Base-by-base conservation (phyloP, 2,888 invertebrate species). In the Apoderus coryli region DNA sequence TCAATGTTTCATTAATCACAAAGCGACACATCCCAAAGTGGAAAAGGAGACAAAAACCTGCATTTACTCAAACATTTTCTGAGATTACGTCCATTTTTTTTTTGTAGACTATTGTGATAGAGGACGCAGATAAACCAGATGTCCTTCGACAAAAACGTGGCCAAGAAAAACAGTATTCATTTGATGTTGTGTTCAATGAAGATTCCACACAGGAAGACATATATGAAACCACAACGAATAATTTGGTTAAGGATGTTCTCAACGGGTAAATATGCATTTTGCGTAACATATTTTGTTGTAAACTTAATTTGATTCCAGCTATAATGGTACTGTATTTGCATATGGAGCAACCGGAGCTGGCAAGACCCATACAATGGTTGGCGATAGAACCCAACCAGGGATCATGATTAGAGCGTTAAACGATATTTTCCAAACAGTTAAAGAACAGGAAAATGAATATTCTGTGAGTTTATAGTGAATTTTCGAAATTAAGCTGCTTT, bases 271-370 rank as follows among this genome's bases (percentile, higher is more conserved):
- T 19, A 7, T 19, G n/a, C 19, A 19, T 19, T n/a, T n/a, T n/a
- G n/a, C n/a, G 19, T 19, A 7, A 19, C 19, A 19, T 19, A 19
- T 7, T 19, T 7, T 19, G 19, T 19, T 19, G 19, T 25, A 24
- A 15, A 24, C 22, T 19, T 19, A 7, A n/a, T 28, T 9, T 39
- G 31, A 15, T 40, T 41, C 65, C 35, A 95, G 95, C 0, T 88
- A 81, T 52, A 92, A 92, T 48, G 93, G 86, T 0, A 92, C 93
- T 0, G 90, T 95, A 14, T 95, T 95, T 59, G 93, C 95, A 1
- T 95, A 90, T 53, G 89, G 89, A 4, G 81, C 89, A 3, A 90
- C 89, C 19, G 88, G 88, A 2, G 79, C 86, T 3, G 90, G 90
- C 15, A 90, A 90, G 60, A 90, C 90, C 0, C 75, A 85, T 57